These are phyloP conservation scores for Acrobasis repandana DNA, from an alignment of 2,888 invertebrate species.

Conservation along the genomic window DNA sequence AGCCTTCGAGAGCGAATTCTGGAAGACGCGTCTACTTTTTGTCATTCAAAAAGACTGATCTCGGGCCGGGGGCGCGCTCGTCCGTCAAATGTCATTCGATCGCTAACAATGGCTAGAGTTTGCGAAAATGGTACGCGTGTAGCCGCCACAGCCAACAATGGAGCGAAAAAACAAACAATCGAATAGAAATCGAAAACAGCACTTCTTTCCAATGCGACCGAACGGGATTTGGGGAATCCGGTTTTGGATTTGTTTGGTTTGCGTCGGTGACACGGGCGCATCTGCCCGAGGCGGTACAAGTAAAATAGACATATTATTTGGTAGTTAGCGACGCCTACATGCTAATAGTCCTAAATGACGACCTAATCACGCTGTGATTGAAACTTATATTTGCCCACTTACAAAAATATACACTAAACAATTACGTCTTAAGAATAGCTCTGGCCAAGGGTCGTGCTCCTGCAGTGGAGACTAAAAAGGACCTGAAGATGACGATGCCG, in stretches of 20 bases:
- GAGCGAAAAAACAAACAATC: conserved; percentile 78
- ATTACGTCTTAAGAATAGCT: no score
- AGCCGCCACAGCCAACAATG: conserved; percentile 70
- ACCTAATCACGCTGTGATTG: background rate
- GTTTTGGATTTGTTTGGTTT: conserved; percentile 73
- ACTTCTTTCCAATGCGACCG: conserved; percentile 72
- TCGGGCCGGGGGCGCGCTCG: conserved; percentile 42
- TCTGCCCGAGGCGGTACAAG: conserved; percentile 58
- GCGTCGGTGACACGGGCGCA: conserved; percentile 51
- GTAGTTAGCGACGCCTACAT: conserved; percentile 29
- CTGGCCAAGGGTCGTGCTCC: no score
- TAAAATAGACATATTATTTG: conserved; percentile 38
- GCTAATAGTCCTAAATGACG: conserved; percentile 20
- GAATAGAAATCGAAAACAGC: conserved; percentile 81
- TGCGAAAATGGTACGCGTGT: conserved; percentile 80
- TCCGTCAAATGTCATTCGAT: conserved; percentile 75
- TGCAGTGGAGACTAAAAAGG: no score
- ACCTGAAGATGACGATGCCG: no score
- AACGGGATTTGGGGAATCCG: conserved; percentile 83
- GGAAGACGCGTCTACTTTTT: conserved; percentile 50
- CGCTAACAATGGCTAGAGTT: conserved; percentile 74
- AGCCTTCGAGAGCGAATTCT: conserved; percentile 43
- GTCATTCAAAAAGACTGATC: conserved; percentile 31
- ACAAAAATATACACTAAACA: no score
- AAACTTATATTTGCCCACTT: background rate